phyloP scores from a whole-genome alignment of 2,888 invertebrate genomes.

The Disparrhopalites patrizii region DNA sequence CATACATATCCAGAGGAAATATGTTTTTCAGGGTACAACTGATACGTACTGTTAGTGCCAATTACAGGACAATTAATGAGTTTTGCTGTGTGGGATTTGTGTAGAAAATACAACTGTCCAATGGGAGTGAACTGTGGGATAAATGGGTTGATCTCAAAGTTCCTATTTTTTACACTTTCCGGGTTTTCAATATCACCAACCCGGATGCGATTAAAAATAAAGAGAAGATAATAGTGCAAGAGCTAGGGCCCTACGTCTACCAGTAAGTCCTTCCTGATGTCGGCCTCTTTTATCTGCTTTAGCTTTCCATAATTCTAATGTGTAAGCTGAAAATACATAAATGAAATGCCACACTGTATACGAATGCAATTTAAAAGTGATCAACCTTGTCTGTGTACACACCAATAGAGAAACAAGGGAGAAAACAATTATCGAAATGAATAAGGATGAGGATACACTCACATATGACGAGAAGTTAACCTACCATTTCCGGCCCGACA shows the following conservation, averaged over 20 bases:
- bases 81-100: background rate
- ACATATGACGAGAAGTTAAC: slow-evolving; percentile 10
- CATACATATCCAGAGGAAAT: too few species aligned
- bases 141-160: slow-evolving; percentile 44
- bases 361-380: too few species aligned
- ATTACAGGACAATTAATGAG: too few species aligned
- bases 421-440: slow-evolving; percentile 7
- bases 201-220: background rate
- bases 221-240: slow-evolving; percentile 5
- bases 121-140: slow-evolving; percentile 37
- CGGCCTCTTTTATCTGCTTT: background rate
- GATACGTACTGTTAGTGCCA: too few species aligned
- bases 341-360: too few species aligned
- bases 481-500: slow-evolving; percentile 7
- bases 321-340: too few species aligned
- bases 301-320: background rate
- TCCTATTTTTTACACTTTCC: slow-evolving; percentile 20
- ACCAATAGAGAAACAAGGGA: slow-evolving; percentile 16
- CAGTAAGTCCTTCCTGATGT: slow-evolving; percentile 11
- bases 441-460: slow-evolving; percentile 20
- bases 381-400: too few species aligned
- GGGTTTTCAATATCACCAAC: slow-evolving; percentile 39
- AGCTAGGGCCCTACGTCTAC: slow-evolving; percentile 28
- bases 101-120: slow-evolving; percentile 36
- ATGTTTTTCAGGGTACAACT: too few species aligned